Base-by-base conservation (phyloP, 2,888 invertebrate species). In the Acrocera orbiculus region DNA sequence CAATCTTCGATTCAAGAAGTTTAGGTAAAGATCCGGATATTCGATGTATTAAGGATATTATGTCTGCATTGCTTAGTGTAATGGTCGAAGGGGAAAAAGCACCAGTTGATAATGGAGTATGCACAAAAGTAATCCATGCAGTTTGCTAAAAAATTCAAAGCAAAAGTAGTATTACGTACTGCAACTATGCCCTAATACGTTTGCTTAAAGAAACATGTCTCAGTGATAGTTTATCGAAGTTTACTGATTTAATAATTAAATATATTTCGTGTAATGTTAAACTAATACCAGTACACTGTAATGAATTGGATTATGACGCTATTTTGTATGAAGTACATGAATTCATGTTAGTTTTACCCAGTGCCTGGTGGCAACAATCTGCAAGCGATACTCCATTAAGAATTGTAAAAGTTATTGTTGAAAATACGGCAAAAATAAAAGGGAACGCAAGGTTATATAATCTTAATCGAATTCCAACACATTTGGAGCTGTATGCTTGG, bases 191-290 rank as follows among this genome's bases (percentile, higher is more conserved):
- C 29, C 66, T 92, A 48, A 76, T 95, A 27, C 74, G 81, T 35
- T 65, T 92, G 22, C 66, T 95, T n/a, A 79, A 87, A 51, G 87
- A 89, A 39, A 78, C 77, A 16, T 78, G 90, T 32, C 68, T 66
- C 6, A 73, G 72, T 37, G 69, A 70, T 1, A 70, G 70, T 36
- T 67, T 73, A 1, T 70, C 73, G 0, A 75, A 85, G 45, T 79
- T 78, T 51, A 76, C 80, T 30, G 86, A 87, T 51, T 61, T 87
- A 27, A 71, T 83, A 1, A 81, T 87, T 71, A 87, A 92, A 63
- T 95, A 93, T 55, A 71, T 92, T 52, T 95, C 95, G 95, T 83
- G 89, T 53, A 79, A 87, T 37, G 75, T 90, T 11, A 85, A 89
- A 58, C 73, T 81, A 60, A 73, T 95, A 50, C 74, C 83, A 1